A percentile compares a stretch with the other conserved stretches of the same genome.
phyloP scores from a whole-genome alignment of 2,113 vertebrate genomes.

The Xiphophorus maculatus region DNA sequence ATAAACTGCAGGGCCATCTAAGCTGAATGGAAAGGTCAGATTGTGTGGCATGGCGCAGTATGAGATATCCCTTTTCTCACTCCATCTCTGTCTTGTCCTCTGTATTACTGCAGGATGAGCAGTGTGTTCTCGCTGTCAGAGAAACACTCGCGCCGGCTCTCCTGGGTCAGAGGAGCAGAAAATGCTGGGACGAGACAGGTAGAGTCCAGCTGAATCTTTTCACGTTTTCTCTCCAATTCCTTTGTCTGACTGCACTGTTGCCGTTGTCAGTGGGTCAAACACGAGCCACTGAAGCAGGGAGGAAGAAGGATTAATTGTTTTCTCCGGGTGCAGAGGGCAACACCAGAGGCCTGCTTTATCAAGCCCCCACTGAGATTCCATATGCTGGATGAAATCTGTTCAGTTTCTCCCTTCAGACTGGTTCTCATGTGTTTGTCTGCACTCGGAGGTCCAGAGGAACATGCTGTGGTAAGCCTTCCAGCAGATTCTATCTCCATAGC shows the following conservation, averaged over 20 bases:
- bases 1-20: constrained; percentile 33
- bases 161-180: constrained; percentile 38
- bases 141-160: constrained; percentile 19
- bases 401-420: constrained; percentile 44
- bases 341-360: constrained; percentile 52
- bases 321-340: constrained; percentile 69
- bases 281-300: constrained; percentile 26
- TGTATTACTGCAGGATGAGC: constrained; percentile 40
- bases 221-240: constrained; percentile 3
- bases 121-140: constrained; percentile 9
- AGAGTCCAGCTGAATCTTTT: constrained; percentile 29
- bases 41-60: constrained; percentile 23
- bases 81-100: constrained; percentile 36
- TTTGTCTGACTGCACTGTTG: constrained; percentile 27
- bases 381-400: constrained; percentile 67
- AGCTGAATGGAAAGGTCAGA: constrained; percentile 53
- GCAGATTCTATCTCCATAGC: constrained; percentile 15
- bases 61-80: constrained; percentile 35
- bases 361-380: constrained; percentile 60
- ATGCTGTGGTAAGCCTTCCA: constrained; percentile 16
- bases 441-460: constrained; percentile 48
- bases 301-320: constrained; percentile 75
- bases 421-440: constrained; percentile 32
- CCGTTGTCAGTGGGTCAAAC: constrained; percentile 36
- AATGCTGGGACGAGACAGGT: constrained; percentile 27